These are phyloP conservation scores for Sinocyclocheilus maitianheensis DNA, from an alignment of 2,113 vertebrate species.

Conservation along the genomic window DNA sequence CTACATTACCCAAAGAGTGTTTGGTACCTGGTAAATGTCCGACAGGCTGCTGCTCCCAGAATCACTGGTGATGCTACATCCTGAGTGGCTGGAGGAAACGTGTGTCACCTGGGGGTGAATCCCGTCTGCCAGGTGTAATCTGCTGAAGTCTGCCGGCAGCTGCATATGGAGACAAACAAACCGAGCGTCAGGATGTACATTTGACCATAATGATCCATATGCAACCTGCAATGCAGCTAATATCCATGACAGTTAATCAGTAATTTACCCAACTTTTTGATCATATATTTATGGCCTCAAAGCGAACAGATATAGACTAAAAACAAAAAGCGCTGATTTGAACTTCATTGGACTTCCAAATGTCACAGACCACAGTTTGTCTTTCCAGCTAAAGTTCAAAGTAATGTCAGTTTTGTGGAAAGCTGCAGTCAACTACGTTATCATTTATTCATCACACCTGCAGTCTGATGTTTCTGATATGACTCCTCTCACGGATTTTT, in stretches of 20 bases:
- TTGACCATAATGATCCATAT: not conserved
- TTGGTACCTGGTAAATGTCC: conserved; percentile 98
- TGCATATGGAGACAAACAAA: conserved; percentile 65
- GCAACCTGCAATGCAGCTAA: not conserved
- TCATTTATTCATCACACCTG: conserved; percentile 28
- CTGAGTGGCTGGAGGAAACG: conserved; percentile 98
- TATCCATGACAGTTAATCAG: not conserved
- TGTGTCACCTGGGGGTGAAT: conserved; percentile 98
- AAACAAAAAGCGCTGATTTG: not conserved
- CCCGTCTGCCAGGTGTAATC: conserved; percentile 97
- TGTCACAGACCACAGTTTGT: not conserved
- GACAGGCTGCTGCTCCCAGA: conserved; percentile 99
- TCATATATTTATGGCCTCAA: not conserved
- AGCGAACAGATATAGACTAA: not conserved
- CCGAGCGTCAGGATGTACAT: conserved; percentile 48
- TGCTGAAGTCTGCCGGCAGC: conserved; percentile 98
- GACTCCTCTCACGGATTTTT: not conserved
- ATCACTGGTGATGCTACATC: conserved; percentile 99
- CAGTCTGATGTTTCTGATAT: conserved; percentile 9
- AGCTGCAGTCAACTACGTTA: not conserved
- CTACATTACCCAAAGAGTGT: not conserved
- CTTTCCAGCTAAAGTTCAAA: conserved; percentile 1
- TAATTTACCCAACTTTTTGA: not conserved
- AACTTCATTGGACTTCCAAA: not conserved
- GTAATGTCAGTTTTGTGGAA: conserved; percentile 1